Base-by-base conservation (phyloP, 2,797 vertebrate genomes). In the Malacoraja senta region DNA sequence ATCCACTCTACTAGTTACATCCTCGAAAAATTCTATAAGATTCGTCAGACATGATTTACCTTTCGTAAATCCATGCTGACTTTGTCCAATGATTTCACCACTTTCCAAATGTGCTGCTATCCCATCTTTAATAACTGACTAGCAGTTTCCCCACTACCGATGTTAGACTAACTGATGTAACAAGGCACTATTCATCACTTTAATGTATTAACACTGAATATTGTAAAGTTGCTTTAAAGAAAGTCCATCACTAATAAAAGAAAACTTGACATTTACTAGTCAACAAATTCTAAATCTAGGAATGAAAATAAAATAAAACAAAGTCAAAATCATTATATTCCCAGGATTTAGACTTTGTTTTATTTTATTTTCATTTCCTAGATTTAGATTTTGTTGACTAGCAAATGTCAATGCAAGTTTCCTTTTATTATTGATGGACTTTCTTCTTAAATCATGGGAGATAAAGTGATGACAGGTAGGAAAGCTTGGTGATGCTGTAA, bases 241-340 rank as follows among this genome's bases (percentile, higher is more conserved):
- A 35, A 2, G 17, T 8, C 26, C 8, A 35, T 7, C 29, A 65
- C 15, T 13, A 86, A 65, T 61, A 32, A 32, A 63, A 58, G 13
- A 13, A 13, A 65, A 19, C 58, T n/a, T 19, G 84, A n/a, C 9
- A 63, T 3, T 65, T 32, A 1, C 61, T 88, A 32, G 61, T 1
- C n/a, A 65, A n/a, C 29, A 35, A 68, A 7, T 0, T 19, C 15
- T n/a, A 88, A n/a, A 32, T 88, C 13, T 1, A 17, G 13, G 29
- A 17, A 65, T 86, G 84, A 68, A 65, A 88, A 86, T 63, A 86
- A 88, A 88, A 19, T 68, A n/a, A 72, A 72, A 72, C 24, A 72
- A 19, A 68, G 19, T 71, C 65, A 21, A 72, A 72, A 19, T 72
- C 44, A 53, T 53, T 53, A 53, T 53, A 53, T 6, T 53, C 44